Conservation (phyloP, 2,113 vertebrate genomes). For the Hemibagrus wyckioides region DNA sequence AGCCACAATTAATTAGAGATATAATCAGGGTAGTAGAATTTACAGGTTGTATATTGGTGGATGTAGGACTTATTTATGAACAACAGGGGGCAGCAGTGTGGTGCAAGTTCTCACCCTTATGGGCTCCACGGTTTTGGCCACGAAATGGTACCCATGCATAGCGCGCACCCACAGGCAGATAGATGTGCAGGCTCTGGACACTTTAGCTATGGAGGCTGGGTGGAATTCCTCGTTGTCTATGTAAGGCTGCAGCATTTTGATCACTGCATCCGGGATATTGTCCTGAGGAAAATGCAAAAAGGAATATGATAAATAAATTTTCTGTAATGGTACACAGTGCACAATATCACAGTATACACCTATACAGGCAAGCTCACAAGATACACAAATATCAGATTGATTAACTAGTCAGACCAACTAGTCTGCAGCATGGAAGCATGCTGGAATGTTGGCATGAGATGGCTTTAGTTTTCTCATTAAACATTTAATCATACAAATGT, state of each 20-base stretch:
- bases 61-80: background rate
- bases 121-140: constrained; percentile 82
- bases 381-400: background rate
- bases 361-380: background rate
- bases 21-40: background rate
- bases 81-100: constrained; percentile 15
- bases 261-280: constrained; percentile 84
- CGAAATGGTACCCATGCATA: constrained; percentile 90
- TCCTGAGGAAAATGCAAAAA: constrained; percentile 69
- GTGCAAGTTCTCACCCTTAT: constrained; percentile 79
- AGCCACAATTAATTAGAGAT: background rate
- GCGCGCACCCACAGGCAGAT: constrained; percentile 94
- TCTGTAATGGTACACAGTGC: background rate
- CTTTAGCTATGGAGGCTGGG: constrained; percentile 84
- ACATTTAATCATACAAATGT: background rate
- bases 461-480: background rate
- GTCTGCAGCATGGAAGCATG: background rate
- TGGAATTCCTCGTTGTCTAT: constrained; percentile 91
- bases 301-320: background rate
- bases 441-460: background rate
- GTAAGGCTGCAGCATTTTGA: constrained; percentile 86
- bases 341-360: background rate
- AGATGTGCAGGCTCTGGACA: constrained; percentile 91
- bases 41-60: background rate
- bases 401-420: background rate